These are phyloP conservation scores for Dicyrtomina minuta DNA, from an alignment of 2,888 invertebrate species.

Conservation along the genomic window DNA sequence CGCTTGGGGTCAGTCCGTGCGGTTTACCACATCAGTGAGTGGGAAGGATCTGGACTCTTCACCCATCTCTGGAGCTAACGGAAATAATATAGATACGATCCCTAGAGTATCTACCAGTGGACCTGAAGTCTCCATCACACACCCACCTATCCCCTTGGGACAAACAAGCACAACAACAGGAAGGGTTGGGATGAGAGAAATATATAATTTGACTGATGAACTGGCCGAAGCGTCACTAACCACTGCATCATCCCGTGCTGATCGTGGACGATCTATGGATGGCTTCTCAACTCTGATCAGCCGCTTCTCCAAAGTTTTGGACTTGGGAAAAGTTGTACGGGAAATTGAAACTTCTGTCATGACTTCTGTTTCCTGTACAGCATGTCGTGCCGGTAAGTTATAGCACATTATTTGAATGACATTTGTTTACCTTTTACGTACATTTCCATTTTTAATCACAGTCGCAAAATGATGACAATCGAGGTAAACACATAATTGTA, in stretches of 20 bases:
- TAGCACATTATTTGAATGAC: too few species aligned
- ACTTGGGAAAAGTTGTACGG: constrained; percentile 78
- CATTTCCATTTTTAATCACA: too few species aligned
- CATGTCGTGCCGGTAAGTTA: constrained; percentile 62
- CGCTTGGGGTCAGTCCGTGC: not conserved
- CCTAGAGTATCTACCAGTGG: constrained; percentile 12
- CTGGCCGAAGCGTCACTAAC: constrained; percentile 47
- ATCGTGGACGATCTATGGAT: constrained; percentile 45
- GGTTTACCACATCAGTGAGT: not conserved
- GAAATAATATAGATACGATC: not conserved
- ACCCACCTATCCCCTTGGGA: too few species aligned
- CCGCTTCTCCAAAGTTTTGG: constrained; percentile 62
- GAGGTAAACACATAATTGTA: too few species aligned
- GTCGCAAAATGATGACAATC: too few species aligned
- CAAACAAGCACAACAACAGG: not conserved
- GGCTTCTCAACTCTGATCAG: constrained; percentile 46
- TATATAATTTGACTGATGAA: constrained; percentile 42
- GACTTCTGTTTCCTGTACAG: constrained; percentile 85
- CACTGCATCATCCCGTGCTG: constrained; percentile 31
- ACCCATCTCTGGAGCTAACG: not conserved
- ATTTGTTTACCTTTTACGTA: not conserved
- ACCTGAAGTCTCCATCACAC: not conserved
- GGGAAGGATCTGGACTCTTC: constrained; percentile 9
- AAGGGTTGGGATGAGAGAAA: constrained; percentile 31
- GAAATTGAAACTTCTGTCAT: constrained; percentile 75